Evolutionary conservation across 92 coral and sea anemone species (phyloP).

Genomic region (Isaurus tuberculatus): DNA sequence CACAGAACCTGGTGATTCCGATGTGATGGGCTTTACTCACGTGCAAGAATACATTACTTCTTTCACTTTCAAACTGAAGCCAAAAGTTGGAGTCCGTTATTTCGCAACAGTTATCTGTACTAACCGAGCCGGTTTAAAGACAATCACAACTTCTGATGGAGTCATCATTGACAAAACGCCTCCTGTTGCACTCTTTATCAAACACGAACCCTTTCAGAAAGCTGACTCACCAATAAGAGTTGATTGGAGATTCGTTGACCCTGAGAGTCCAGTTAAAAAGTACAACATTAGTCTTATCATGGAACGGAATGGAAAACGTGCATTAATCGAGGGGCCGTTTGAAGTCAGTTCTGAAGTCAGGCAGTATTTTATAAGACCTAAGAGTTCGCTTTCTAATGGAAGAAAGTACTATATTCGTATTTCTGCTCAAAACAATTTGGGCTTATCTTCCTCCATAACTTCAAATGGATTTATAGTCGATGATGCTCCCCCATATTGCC

Average conservation of each 20-base stretch:
- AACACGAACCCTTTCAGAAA: conserved; percentile 73
- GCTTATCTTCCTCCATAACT: conserved; percentile 62
- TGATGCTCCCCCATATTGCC: conserved; percentile 83
- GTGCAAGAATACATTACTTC: conserved; percentile 56
- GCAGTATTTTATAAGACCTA: conserved; percentile 53
- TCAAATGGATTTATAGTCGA: conserved; percentile 90
- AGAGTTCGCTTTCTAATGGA: conserved; percentile 58
- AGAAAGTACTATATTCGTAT: conserved; percentile 66
- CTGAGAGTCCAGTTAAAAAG: conserved; percentile 72
- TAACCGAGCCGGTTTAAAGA: conserved; percentile 82
- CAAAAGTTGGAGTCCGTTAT: conserved; percentile 78
- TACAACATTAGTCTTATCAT: conserved; percentile 52
- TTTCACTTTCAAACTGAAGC: conserved; percentile 46
- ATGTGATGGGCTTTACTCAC: conserved; percentile 66
- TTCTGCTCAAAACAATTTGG: conserved; percentile 81
- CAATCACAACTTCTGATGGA: conserved; percentile 76
- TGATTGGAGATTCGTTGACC: conserved; percentile 77
- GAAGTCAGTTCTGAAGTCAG: conserved; percentile 51
- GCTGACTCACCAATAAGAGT: conserved; percentile 53
- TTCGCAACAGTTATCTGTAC: conserved; percentile 90
- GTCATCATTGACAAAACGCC: conserved; percentile 85
- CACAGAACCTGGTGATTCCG: conserved; percentile 87
- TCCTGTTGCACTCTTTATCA: conserved; percentile 63
- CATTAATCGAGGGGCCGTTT: conserved; percentile 66
- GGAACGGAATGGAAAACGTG: neutral